Evolutionary conservation across 2,888 invertebrate species (phyloP).

Genomic region (Eremobia ochroleuca): DNA sequence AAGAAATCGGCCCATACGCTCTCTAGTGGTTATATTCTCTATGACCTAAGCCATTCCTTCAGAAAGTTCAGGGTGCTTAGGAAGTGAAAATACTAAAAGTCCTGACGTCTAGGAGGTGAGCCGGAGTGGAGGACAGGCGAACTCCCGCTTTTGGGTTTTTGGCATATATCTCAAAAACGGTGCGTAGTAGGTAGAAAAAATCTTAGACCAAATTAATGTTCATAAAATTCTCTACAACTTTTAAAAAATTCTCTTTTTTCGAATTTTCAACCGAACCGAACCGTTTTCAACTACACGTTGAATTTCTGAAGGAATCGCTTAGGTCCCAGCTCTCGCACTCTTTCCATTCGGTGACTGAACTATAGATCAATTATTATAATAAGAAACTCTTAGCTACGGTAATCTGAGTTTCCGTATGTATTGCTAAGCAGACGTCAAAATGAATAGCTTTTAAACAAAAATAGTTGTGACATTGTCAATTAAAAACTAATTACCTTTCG

Average conservation of each 20-base stretch:
- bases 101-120: no score
- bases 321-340: background rate
- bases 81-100: no score
- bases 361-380: background rate
- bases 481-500: slow-evolving; percentile 44
- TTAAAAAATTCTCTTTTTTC: background rate
- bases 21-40: no score
- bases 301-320: background rate
- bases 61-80: no score
- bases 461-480: slow-evolving; percentile 25
- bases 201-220: no score
- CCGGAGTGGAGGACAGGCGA: no score
- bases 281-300: background rate
- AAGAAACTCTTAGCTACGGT: background rate
- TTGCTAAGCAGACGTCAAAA: background rate
- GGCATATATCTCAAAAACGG: background rate
- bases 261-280: background rate
- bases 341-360: background rate
- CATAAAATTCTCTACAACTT: background rate
- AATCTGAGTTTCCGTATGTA: background rate
- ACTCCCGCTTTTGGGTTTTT: background rate
- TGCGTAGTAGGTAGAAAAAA: background rate
- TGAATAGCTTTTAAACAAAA: slow-evolving; percentile 15
- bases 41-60: no score
- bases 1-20: no score